Evolutionary conservation across 2,797 vertebrate genomes (phyloP).

Genomic region (Phoeniculus purpureus): DNA sequence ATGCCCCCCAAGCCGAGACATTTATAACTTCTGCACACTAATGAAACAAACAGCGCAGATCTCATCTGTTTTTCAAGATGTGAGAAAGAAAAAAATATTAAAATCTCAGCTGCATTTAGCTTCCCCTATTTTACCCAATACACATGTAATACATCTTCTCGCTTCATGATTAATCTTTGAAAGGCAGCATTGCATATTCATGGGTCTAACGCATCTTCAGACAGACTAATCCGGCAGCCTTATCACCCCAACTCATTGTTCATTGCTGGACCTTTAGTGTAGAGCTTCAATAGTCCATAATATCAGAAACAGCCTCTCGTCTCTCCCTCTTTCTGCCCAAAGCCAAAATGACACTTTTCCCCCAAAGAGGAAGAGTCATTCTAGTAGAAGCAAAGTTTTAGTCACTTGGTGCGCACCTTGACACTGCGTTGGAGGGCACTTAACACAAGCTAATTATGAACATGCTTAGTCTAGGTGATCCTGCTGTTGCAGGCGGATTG

Average conservation of each 20-base stretch:
- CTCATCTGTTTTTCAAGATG: conserved; percentile 8
- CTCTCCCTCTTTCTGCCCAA: not conserved
- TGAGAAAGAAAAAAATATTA: not conserved
- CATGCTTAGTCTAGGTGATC: not conserved
- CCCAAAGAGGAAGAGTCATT: not conserved
- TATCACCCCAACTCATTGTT: not conserved
- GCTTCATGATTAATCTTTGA: not conserved
- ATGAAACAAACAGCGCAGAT: not conserved
- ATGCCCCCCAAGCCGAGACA: not conserved
- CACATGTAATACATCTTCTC: not conserved
- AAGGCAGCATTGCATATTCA: not conserved
- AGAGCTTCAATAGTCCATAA: not conserved
- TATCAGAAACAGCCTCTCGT: not conserved
- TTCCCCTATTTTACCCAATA: not conserved
- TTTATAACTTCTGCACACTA: not conserved
- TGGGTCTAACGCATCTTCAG: not conserved
- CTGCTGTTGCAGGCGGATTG: too few relatives aligned
- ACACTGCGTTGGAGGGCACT: not conserved
- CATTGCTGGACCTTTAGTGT: not conserved
- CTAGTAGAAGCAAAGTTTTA: not conserved
- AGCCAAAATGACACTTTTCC: not conserved
- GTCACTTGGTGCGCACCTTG: not conserved
- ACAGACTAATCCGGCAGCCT: not conserved
- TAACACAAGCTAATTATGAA: not conserved
- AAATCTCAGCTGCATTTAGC: not conserved